A percentile compares a stretch with the other conserved stretches of the same genome.
These are phyloP conservation scores for Cryptoblepharus egeriae DNA, from an alignment of 2,797 vertebrate species.

Conservation along the genomic window DNA sequence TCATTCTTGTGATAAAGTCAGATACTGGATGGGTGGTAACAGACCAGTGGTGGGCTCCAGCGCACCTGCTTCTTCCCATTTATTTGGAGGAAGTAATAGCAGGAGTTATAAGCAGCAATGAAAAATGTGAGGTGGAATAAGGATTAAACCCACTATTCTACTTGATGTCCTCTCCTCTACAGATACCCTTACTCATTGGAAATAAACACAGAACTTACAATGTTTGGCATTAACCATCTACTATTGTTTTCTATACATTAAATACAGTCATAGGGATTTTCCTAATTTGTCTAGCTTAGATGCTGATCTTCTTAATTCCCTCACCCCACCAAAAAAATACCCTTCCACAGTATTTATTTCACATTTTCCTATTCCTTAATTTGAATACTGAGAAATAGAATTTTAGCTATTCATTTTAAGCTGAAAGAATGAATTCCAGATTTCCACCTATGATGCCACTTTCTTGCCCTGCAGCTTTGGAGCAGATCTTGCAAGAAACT, in stretches of 20 bases:
- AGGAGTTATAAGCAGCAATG: neutral
- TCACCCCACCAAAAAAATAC: too few relatives aligned
- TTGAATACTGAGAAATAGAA: neutral
- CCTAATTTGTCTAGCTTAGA: neutral
- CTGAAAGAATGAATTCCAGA: neutral
- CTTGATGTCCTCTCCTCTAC: neutral
- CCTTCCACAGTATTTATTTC: too few relatives aligned
- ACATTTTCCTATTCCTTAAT: neutral
- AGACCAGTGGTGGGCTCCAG: too few relatives aligned
- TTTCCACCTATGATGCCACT: slow-evolving; percentile 33
- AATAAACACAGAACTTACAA: neutral
- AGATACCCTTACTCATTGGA: neutral
- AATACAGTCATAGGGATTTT: neutral
- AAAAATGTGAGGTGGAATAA: too few relatives aligned
- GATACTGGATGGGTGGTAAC: neutral
- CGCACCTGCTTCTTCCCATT: neutral
- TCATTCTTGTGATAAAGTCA: too few relatives aligned
- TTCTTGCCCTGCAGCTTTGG: slow-evolving; percentile 84
- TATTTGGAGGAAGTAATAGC: neutral
- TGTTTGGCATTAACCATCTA: neutral
- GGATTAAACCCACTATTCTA: neutral
- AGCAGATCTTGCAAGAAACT: slow-evolving; percentile 86
- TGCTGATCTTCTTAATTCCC: neutral
- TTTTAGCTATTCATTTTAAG: neutral
- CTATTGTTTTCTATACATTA: neutral